Conservation (phyloP, 2,797 vertebrate genomes). For the Selene dorsalis region DNA sequence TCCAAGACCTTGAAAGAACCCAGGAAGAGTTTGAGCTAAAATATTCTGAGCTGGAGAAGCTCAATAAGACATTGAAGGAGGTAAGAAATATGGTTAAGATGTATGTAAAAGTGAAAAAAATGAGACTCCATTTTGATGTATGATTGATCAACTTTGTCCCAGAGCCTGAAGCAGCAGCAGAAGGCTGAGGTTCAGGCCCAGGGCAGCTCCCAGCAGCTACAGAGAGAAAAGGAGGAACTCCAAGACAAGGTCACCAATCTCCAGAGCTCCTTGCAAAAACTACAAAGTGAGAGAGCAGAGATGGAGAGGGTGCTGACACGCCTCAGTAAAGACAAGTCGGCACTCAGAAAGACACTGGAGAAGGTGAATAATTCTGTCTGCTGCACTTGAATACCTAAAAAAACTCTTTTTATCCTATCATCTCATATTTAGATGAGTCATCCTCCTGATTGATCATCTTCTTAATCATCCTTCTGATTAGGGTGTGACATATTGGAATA, state of each 20-base stretch:
- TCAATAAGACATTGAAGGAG: constrained; percentile 76
- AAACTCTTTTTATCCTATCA: background rate
- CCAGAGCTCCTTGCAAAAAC: constrained; percentile 73
- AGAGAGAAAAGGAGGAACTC: constrained; percentile 74
- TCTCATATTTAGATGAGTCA: background rate
- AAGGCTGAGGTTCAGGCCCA: constrained; percentile 74
- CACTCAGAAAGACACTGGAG: constrained; percentile 82
- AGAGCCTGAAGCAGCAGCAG: constrained; percentile 80
- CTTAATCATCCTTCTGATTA: background rate
- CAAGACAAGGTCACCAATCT: constrained; percentile 73
- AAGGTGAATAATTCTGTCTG: constrained; percentile 76
- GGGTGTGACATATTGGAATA: background rate
- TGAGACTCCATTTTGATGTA: constrained; percentile 22
- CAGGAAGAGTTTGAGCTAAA: constrained; percentile 74
- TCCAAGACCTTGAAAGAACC: constrained; percentile 75
- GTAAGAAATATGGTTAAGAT: constrained; percentile 60
- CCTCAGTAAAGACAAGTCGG: constrained; percentile 81
- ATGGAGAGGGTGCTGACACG: constrained; percentile 73
- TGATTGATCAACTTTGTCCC: constrained; percentile 24
- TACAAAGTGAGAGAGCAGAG: constrained; percentile 80
- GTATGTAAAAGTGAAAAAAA: background rate
- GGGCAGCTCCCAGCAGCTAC: constrained; percentile 65
- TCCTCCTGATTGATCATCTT: too few species aligned
- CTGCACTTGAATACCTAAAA: background rate
- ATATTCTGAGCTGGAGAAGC: constrained; percentile 78